These are phyloP conservation scores for Apogon hyalosoma DNA, from an alignment of 2,797 vertebrate genomes.

Conservation along the genomic window DNA sequence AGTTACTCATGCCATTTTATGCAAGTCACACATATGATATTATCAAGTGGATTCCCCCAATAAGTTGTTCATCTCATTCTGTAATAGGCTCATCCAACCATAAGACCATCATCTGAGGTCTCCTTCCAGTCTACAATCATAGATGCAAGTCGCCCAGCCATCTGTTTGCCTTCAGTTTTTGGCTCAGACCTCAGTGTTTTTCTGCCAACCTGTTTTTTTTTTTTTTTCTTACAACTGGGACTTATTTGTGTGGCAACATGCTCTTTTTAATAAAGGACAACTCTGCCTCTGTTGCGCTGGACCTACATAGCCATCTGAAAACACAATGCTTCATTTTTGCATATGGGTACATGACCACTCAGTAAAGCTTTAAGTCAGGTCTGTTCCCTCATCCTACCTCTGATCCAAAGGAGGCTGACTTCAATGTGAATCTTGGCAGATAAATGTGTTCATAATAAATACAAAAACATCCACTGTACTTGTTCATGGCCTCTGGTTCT, in stretches of 20 bases:
- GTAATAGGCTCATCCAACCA: slow-evolving; percentile 62
- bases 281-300: slow-evolving; percentile 34
- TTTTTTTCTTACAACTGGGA: slow-evolving; percentile 49
- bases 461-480: no score
- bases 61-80: slow-evolving; percentile 49
- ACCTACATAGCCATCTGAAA: slow-evolving; percentile 39
- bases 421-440: slow-evolving; percentile 15
- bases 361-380: slow-evolving; percentile 19
- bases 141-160: slow-evolving; percentile 63
- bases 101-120: slow-evolving; percentile 69
- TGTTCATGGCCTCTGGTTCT: no score
- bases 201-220: slow-evolving; percentile 65
- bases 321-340: slow-evolving; percentile 16
- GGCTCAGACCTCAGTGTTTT: slow-evolving; percentile 59
- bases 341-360: slow-evolving; percentile 2
- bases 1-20: not conserved
- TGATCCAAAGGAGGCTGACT: slow-evolving; percentile 8
- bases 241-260: slow-evolving; percentile 54
- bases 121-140: slow-evolving; percentile 55
- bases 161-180: slow-evolving; percentile 71
- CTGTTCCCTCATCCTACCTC: not conserved
- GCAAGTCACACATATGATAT: slow-evolving; percentile 40
- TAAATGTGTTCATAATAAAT: no score
- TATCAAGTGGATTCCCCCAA: slow-evolving; percentile 52
- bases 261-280: slow-evolving; percentile 47